Evolutionary conservation across 2,888 invertebrate species (phyloP), one percentile per base, ranked within the genome.

Genomic region (Ophion costatus): DNA sequence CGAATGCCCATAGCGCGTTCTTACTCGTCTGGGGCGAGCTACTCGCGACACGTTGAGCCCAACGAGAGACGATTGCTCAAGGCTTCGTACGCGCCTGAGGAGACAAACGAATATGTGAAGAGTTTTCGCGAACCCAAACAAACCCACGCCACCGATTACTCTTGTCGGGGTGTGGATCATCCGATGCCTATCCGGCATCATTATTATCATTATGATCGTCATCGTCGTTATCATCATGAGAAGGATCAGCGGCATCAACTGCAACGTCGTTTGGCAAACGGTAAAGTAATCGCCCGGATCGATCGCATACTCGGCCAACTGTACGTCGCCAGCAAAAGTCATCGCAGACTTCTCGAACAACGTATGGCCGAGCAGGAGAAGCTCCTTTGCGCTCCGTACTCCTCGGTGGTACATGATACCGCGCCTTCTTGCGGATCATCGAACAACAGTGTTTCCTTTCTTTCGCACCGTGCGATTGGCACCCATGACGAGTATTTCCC

Each of bases 241-340:
- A 10, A 14, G 38, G 38, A 14, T 33, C n/a, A 20, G 38, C 17
- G 7, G 33, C 51, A 76, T 33, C 59, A 20, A 20, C 17, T 14
- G 51, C 51, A 76, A 33, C 59, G 42, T 10, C 80, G 73, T 45
- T 82, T 85, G 29, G 87, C 87, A 38, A 90, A 91, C 81, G 92
- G 90, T 76, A 91, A 91, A 73, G 82, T 89, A 64, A 87, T 92
- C 33, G 88, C 81, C 5, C 89, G 90, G 83, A 90, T 92, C 87
- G 93, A 92, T 66, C 83, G 87, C 73, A 89, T 92, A 86, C 90
- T 92, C 56, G 85, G 89, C 22, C 91, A 92, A 82, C 85, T 92
- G 73, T 88, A 88, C 33, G 89, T 87, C n/a, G 93, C 93, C 70
- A 92, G 92, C 87, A 88, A 89, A 59, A 91, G 92, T 86, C 92